Percentiles rank a stretch among this genome's conserved stretches.
Conservation (phyloP, 1,140 invertebrate species). For the Centruroides vittatus region DNA sequence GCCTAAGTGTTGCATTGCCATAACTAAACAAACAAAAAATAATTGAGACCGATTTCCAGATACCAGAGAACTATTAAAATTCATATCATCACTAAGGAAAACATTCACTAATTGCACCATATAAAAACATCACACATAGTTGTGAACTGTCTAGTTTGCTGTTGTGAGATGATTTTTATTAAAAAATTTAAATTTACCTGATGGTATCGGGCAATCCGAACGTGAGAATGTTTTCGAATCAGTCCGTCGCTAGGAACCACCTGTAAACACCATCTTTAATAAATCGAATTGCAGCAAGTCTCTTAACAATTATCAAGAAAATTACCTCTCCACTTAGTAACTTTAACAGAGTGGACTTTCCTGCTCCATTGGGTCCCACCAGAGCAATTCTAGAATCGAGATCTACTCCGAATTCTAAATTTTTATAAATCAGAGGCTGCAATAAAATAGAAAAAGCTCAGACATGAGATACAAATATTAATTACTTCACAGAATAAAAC, state of each 20-base stretch:
- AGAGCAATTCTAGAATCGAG: conserved; percentile 90
- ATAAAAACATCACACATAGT: no score
- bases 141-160: no score
- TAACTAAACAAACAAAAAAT: no score
- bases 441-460: neutral
- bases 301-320: conserved; percentile 14
- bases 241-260: conserved; percentile 87
- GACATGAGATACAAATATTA: neutral
- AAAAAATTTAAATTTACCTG: conserved; percentile 40
- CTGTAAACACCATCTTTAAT: conserved; percentile 32
- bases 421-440: conserved; percentile 85
- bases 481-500: neutral
- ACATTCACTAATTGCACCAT: no score
- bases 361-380: conserved; percentile 98
- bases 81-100: no score
- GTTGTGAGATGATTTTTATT: no score
- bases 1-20: no score
- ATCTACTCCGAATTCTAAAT: conserved; percentile 98
- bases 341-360: conserved; percentile 95
- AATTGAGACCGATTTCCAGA: no score
- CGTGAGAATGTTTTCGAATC: conserved; percentile 94
- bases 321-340: conserved; percentile 82
- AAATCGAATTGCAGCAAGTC: neutral
- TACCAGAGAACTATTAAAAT: no score
- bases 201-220: conserved; percentile 94